Evolutionary conservation across 1,140 invertebrate species (phyloP).

Genomic region (Tetranychus cinnabarinus): DNA sequence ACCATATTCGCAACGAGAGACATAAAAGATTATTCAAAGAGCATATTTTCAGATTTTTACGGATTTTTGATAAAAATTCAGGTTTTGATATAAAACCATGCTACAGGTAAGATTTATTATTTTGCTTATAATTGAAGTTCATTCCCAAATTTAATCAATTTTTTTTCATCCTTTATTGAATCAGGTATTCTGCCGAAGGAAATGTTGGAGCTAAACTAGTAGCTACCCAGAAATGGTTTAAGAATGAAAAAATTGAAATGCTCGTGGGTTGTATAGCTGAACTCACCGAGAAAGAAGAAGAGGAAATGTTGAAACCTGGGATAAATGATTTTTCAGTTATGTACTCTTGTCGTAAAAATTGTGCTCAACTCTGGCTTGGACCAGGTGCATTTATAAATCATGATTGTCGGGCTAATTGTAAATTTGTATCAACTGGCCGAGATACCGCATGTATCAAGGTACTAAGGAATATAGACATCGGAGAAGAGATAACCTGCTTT

Average conservation of each 20-base stretch:
- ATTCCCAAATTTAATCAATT: not conserved
- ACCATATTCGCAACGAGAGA: conserved; percentile 48
- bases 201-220: conserved; percentile 86
- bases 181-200: conserved; percentile 79
- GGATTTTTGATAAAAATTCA: conserved; percentile 74
- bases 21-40: conserved; percentile 60
- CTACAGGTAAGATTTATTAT: conserved; percentile 17
- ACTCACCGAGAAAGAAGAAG: conserved; percentile 73
- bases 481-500: conserved; percentile 94
- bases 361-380: conserved; percentile 93
- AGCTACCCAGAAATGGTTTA: conserved; percentile 77
- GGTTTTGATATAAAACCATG: conserved; percentile 85
- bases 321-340: conserved; percentile 97
- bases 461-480: conserved; percentile 70
- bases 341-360: conserved; percentile 95
- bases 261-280: conserved; percentile 93
- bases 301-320: conserved; percentile 65
- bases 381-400: conserved; percentile 98
- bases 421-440: conserved; percentile 82
- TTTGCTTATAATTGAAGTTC: not conserved
- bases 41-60: conserved; percentile 77
- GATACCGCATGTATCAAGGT: conserved; percentile 95
- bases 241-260: conserved; percentile 81
- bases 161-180: not conserved
- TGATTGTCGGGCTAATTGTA: conserved; percentile 89